Percentiles rank a stretch among this genome's conserved stretches.
phyloP scores from a whole-genome alignment of 2,888 invertebrate genomes.

The Oxytorus armatus region DNA sequence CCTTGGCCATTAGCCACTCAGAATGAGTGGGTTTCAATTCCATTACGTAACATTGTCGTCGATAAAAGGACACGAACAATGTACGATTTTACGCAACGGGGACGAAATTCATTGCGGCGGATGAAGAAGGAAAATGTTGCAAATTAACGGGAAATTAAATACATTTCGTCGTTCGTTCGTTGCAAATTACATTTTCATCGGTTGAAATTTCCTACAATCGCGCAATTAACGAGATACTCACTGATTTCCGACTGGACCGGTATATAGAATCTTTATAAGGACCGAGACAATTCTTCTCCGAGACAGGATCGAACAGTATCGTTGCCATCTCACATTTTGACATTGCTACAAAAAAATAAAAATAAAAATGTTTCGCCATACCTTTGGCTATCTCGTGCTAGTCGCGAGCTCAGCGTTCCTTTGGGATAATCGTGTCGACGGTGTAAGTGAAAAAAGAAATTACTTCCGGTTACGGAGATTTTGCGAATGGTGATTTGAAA shows the following conservation, averaged over 20 bases:
- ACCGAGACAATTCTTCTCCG: too few relatives aligned
- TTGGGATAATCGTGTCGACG: conserved; percentile 19
- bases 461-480: neutral
- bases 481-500: neutral
- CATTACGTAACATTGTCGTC: neutral
- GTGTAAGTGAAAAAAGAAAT: conserved; percentile 32
- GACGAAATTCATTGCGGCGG: too few relatives aligned
- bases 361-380: conserved; percentile 50
- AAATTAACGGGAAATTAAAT: too few relatives aligned
- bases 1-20: neutral
- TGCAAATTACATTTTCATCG: neutral
- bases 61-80: conserved; percentile 15
- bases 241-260: conserved; percentile 5
- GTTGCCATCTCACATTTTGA: neutral
- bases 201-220: conserved; percentile 55
- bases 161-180: neutral
- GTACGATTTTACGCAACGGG: too few relatives aligned
- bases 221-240: conserved; percentile 30
- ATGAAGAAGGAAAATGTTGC: too few relatives aligned
- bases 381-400: conserved; percentile 10
- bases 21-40: neutral
- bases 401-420: conserved; percentile 8
- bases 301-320: neutral
- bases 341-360: neutral
- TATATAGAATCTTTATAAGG: too few relatives aligned